phyloP scores from a whole-genome alignment of 2,888 invertebrate genomes.

The Eilema griseolum region DNA sequence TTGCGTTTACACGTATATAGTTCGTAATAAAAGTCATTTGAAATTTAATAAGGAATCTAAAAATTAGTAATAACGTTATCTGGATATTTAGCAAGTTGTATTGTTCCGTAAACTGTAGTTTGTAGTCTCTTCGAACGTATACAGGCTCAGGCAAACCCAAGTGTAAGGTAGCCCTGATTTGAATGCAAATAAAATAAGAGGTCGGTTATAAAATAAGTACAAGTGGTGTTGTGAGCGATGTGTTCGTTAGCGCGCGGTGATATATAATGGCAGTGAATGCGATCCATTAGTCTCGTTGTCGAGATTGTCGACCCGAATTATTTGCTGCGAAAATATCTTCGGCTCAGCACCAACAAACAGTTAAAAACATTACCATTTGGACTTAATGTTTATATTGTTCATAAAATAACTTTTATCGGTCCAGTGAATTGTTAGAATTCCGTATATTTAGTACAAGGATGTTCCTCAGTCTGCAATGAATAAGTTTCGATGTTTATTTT shows the following conservation, averaged over 20 bases:
- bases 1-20: too few relatives aligned
- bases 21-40: too few relatives aligned
- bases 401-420: neutral
- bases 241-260: constrained; percentile 61
- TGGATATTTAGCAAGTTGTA: too few relatives aligned
- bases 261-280: constrained; percentile 57
- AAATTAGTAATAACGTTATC: too few relatives aligned
- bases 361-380: constrained; percentile 16
- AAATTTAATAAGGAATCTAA: too few relatives aligned
- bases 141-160: neutral
- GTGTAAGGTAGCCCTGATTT: constrained; percentile 18
- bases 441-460: too few relatives aligned
- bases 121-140: neutral
- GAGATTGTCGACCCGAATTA: constrained; percentile 64
- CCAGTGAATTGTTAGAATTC: neutral
- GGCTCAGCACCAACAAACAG: constrained; percentile 18
- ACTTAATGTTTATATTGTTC: neutral
- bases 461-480: too few relatives aligned
- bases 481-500: neutral
- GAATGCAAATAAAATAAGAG: constrained; percentile 49
- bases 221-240: constrained; percentile 62
- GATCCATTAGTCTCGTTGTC: constrained; percentile 70
- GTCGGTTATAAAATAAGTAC: constrained; percentile 47
- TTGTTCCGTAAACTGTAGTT: neutral
- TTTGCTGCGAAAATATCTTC: constrained; percentile 63